Evolutionary conservation across 2,888 invertebrate species (phyloP).

Genomic region (Steinernema hermaphroditum): DNA sequence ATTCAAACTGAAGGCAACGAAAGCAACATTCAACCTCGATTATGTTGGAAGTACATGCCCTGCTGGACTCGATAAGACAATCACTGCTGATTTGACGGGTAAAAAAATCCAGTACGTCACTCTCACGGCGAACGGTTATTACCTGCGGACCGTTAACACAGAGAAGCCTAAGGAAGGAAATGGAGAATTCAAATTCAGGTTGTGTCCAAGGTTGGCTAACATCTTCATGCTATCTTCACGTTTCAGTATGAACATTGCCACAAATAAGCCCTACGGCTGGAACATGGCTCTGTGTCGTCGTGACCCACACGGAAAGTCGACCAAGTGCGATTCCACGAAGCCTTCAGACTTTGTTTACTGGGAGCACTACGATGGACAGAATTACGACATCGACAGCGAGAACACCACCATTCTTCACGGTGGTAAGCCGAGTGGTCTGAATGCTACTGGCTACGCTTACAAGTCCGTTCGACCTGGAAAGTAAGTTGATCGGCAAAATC

Average conservation of each 20-base stretch:
- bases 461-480: constrained; percentile 60
- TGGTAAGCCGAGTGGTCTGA: neutral
- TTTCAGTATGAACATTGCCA: constrained; percentile 46
- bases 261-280: constrained; percentile 40
- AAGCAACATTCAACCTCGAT: neutral
- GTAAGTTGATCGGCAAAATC: constrained; percentile 34
- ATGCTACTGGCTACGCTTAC: constrained; percentile 40
- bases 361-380: constrained; percentile 46
- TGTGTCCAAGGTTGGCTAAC: neutral
- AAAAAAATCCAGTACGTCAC: constrained; percentile 34
- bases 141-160: neutral
- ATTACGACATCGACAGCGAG: neutral
- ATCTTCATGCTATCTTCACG: neutral
- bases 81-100: neutral
- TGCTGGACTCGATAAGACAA: too few relatives aligned
- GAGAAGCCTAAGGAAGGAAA: constrained; percentile 56
- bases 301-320: neutral
- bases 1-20: constrained; percentile 1
- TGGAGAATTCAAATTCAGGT: constrained; percentile 57
- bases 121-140: constrained; percentile 27
- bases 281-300: constrained; percentile 57
- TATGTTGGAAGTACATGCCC: neutral
- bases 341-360: constrained; percentile 61
- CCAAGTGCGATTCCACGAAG: constrained; percentile 52
- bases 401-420: neutral